Evolutionary conservation across 2,888 invertebrate genomes (phyloP), one percentile per base, ranked within the genome.

Genomic region (Anarsia innoxiella): DNA sequence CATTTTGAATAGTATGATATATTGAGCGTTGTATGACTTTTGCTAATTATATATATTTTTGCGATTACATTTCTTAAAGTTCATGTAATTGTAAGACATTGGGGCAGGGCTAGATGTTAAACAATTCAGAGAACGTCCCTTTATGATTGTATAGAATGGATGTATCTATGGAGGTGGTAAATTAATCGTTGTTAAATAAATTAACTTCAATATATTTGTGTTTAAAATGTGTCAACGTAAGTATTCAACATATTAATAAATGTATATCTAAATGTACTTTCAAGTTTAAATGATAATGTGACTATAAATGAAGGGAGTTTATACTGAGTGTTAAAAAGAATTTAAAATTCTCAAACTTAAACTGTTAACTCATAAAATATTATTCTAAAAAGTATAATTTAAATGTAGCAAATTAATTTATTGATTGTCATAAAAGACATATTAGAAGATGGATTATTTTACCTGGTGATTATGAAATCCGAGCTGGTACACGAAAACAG

Each of bases 101-200:
- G 61, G 63, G 60, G 56, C 62, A 65, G 66, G 64, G 61, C 51
- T 65, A 59, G 59, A 57, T 59, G 55, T 53, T 46, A 50, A 54
- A 36, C 42, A 40, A 47, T 61, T 59, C 52, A 51, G 41, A 45
- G 51, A 51, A 58, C 50, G 59, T 62, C 59, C 56, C 64, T 70
- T 63, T 66, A 59, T 58, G 57, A 36, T 16, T 36, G 27, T 10
- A 29, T 28, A 15, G 15, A 33, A 15, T 27, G 32, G 45, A 52
- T 69, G 62, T 71, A 67, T 60, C 59, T 70, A 67, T 60, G 59
- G 56, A 59, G 55, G 66, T 60, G 58, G 69, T 73, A 67, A 69
- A 52, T 72, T 67, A 72, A 74, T 71, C 61, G 67, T 72, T 79
- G 77, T 82, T 79, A 72, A 71, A 70, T 68, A 69, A 71, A 63